These are phyloP conservation scores for Drosophila prostipennis DNA, from an alignment of 2,888 invertebrate species.

Conservation along the genomic window DNA sequence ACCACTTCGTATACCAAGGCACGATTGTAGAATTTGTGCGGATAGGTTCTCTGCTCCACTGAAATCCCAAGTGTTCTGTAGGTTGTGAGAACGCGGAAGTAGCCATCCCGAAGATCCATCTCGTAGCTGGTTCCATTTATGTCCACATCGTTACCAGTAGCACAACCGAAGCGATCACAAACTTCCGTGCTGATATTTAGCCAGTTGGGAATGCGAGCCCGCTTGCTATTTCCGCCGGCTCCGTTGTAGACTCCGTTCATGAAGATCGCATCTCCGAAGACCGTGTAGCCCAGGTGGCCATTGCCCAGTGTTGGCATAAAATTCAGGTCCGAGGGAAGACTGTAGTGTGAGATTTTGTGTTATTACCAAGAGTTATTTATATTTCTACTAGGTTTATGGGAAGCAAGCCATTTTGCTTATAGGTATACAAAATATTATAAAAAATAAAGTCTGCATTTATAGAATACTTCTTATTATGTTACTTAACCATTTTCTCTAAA, in stretches of 20 bases:
- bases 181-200: constrained; percentile 84
- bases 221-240: constrained; percentile 85
- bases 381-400: no score
- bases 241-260: constrained; percentile 88
- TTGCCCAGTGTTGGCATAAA: constrained; percentile 87
- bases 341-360: constrained; percentile 54
- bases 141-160: constrained; percentile 44
- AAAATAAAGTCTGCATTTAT: no score
- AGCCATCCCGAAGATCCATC: constrained; percentile 63
- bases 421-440: no score
- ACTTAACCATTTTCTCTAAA: no score
- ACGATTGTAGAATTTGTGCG: constrained; percentile 83
- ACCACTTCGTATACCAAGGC: constrained; percentile 83
- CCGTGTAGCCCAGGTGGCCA: constrained; percentile 86
- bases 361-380: background rate
- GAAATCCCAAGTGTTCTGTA: constrained; percentile 44
- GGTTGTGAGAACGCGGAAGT: constrained; percentile 46
- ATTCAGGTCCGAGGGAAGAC: constrained; percentile 85
- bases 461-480: no score
- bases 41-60: constrained; percentile 78
- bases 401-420: no score
- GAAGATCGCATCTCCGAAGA: constrained; percentile 86
- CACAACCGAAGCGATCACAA: constrained; percentile 58
- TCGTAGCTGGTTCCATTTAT: constrained; percentile 49
- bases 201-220: constrained; percentile 87